A percentile compares a stretch with the other conserved stretches of the same genome.
Conservation (phyloP, 2,888 invertebrate genomes). For the Tetragonula carbonaria region DNA sequence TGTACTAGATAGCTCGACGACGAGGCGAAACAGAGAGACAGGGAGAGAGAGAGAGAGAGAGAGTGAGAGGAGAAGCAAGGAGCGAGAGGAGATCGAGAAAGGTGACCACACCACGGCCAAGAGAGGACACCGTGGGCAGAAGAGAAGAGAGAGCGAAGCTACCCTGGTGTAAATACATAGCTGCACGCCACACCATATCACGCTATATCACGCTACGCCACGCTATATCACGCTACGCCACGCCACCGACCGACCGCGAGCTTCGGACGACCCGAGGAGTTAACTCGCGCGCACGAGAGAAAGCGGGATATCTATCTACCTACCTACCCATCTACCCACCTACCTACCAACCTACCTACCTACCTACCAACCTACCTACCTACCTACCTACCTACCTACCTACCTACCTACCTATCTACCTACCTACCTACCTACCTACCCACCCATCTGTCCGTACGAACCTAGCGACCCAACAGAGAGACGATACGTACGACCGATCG, state of each 20-base stretch:
- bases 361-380: slow-evolving; percentile 49
- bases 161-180: slow-evolving; percentile 80
- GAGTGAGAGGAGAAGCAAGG: not conserved
- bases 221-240: not conserved
- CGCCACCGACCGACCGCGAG: slow-evolving; percentile 61
- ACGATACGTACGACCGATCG: slow-evolving; percentile 27
- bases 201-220: slow-evolving; percentile 22
- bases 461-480: slow-evolving; percentile 11
- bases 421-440: slow-evolving; percentile 49
- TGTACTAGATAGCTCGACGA: slow-evolving; percentile 73
- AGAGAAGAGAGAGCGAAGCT: slow-evolving; percentile 67
- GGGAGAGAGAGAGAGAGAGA: no score
- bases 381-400: slow-evolving; percentile 41
- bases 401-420: slow-evolving; percentile 34
- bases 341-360: slow-evolving; percentile 42
- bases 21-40: slow-evolving; percentile 3
- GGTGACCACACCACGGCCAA: slow-evolving; percentile 19
- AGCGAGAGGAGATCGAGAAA: slow-evolving; percentile 22
- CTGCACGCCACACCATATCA: slow-evolving; percentile 65
- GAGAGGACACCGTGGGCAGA: slow-evolving; percentile 4
- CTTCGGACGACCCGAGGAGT: slow-evolving; percentile 69
- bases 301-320: slow-evolving; percentile 56
- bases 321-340: slow-evolving; percentile 50
- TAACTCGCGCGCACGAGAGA: slow-evolving; percentile 75
- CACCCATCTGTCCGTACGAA: slow-evolving; percentile 21